Evolutionary conservation across 1,140 invertebrate genomes (phyloP), one percentile per base, ranked within the genome.

Genomic region (Zaprionus inermis): DNA sequence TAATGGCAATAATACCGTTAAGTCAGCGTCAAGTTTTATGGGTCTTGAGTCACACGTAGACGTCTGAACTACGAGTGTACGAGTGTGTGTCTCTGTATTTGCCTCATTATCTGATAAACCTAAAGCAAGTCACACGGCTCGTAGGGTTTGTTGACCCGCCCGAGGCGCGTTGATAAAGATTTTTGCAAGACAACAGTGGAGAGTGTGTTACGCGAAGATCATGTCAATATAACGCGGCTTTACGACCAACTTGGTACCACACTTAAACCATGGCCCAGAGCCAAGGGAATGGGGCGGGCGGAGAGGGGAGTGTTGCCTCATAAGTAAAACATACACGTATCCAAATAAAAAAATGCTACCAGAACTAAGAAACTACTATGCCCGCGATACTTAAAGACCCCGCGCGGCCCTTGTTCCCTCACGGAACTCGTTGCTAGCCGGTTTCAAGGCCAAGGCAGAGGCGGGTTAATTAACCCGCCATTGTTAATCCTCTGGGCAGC

Each of bases 341-440:
- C 51, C 78, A 80, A 90, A 89, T 89, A 89, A 89, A 89, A 88
- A 89, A 89, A 85, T 83, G 80, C 73, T 84, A 88, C 67, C 80
- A 73, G 65, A 88, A 84, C 80, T 79, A 75, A 44, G 68, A 68
- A 7, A 73, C 74, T 73, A 79, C 74, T 77, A 79, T 71, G 77
- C 57, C 72, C 54, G 60, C 41, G 51, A 70, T 59, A 36, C 28
- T 55, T 57, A 76, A 70, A 44, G 38, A 2, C 38, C n/a, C n/a
- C n/a, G 6, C 38, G 6, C 7, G 20, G 18, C 44, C 44, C 44
- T 49, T 49, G 44, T 49, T 49, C 10, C 18, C 18, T 10, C 18
- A 22, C 12, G 22, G 44, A 75, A 58, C 20, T 32, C 12, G 30
- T 32, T 7, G 24, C 28, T 36, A 32, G 44, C 49, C 44, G 32